Evolutionary conservation across 92 coral and sea anemone genomes (phyloP).

Genomic region (Palythoa caribaeorum): DNA sequence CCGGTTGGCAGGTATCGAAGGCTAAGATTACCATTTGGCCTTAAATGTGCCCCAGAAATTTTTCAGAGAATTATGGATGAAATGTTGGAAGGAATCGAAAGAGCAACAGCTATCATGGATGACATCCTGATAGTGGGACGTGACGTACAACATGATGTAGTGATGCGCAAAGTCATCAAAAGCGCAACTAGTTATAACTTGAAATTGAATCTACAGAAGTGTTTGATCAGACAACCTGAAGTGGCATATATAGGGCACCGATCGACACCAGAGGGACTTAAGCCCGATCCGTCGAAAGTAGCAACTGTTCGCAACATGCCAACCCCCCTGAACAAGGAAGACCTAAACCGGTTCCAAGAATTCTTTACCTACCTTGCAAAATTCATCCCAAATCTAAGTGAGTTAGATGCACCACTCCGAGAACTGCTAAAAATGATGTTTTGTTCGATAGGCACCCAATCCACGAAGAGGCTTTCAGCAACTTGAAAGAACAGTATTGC

Average conservation of each 20-base stretch:
- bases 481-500: no score
- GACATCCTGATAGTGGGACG: conserved; percentile 59
- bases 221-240: conserved; percentile 57
- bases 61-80: not conserved
- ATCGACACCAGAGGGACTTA: conserved; percentile 49
- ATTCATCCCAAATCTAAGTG: conserved; percentile 24
- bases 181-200: conserved; percentile 45
- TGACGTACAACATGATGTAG: conserved; percentile 54
- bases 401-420: not conserved
- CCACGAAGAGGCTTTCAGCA: no score
- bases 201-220: conserved; percentile 62
- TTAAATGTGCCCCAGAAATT: not conserved
- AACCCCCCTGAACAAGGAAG: conserved; percentile 49
- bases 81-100: not conserved
- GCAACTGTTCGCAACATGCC: conserved; percentile 58
- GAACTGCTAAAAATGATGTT: no score
- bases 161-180: conserved; percentile 56
- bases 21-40: no score
- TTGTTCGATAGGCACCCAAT: no score
- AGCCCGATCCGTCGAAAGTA: conserved; percentile 54
- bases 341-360: conserved; percentile 58
- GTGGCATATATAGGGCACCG: conserved; percentile 40
- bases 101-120: conserved; percentile 47
- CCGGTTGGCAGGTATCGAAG: no score
- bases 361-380: conserved; percentile 39